Conservation (phyloP, 1,140 invertebrate genomes). For the Nasonia vitripennis region DNA sequence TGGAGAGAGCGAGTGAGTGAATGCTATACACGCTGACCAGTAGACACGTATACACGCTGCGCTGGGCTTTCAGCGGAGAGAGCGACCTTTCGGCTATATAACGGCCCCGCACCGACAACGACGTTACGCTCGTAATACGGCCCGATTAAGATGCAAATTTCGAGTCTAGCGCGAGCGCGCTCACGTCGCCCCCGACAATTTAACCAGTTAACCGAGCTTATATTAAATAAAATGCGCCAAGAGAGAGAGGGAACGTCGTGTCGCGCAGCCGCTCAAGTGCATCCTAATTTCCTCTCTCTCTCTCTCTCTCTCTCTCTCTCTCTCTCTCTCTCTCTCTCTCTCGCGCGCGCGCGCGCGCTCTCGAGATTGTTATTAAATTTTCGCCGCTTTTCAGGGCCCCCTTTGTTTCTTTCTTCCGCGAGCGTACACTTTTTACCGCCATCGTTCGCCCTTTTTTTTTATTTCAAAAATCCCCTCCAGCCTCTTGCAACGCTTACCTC, state of each 20-base stretch:
- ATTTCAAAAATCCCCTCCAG: neutral
- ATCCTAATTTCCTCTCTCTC: neutral
- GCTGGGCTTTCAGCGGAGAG: neutral
- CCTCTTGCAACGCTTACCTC: neutral
- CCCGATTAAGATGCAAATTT: conserved; percentile 63
- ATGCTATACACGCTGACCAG: neutral
- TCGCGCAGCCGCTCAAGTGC: neutral
- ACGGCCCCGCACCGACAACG: conserved; percentile 50
- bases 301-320: no score
- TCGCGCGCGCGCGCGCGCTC: no score
- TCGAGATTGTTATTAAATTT: conserved; percentile 40
- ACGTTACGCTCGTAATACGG: conserved; percentile 57
- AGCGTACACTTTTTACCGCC: neutral
- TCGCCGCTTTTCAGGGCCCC: neutral
- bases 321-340: neutral
- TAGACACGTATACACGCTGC: neutral
- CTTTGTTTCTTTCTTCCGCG: neutral
- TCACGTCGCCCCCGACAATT: conserved; percentile 26
- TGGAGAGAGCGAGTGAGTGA: neutral
- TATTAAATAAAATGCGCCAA: conserved; percentile 37
- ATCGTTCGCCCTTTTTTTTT: neutral
- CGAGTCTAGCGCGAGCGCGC: neutral
- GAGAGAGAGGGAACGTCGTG: neutral
- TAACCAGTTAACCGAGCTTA: conserved; percentile 37
- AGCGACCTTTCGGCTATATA: conserved; percentile 15